Percentiles rank a stretch among this genome's conserved stretches.
Conservation (phyloP, 1,140 invertebrate species). For the Oryzaephilus surinamensis region DNA sequence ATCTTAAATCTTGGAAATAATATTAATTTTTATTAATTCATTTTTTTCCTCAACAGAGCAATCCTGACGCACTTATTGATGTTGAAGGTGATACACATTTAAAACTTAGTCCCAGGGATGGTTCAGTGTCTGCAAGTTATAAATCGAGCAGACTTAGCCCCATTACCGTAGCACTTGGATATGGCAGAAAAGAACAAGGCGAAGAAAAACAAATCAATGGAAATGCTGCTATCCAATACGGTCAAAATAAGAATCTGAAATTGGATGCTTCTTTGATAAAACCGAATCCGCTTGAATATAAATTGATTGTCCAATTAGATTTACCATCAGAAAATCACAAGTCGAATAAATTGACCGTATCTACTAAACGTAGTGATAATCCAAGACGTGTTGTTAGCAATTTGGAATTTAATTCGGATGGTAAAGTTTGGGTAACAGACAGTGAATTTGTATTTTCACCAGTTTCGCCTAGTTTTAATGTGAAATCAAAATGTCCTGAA, state of each 20-base stretch:
- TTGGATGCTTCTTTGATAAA: constrained; percentile 28
- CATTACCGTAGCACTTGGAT: constrained; percentile 14
- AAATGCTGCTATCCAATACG: constrained; percentile 40
- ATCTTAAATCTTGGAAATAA: too few species aligned
- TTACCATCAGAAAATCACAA: constrained; percentile 44
- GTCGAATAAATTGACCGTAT: constrained; percentile 40
- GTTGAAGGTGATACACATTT: constrained; percentile 24
- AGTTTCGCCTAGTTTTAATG: constrained; percentile 35
- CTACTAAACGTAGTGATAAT: constrained; percentile 40
- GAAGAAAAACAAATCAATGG: constrained; percentile 18
- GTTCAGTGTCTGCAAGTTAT: constrained; percentile 18
- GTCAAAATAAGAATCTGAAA: constrained; percentile 42
- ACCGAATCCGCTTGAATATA: constrained; percentile 37
- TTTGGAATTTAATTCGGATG: constrained; percentile 37
- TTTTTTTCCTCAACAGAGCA: too few species aligned
- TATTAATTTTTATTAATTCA: too few species aligned
- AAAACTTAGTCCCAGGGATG: constrained; percentile 10
- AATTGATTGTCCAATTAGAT: constrained; percentile 35
- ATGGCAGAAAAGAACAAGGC: constrained; percentile 14
- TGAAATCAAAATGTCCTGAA: constrained; percentile 38
- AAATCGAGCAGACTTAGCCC: constrained; percentile 22
- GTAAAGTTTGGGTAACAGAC: constrained; percentile 40
- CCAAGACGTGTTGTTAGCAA: constrained; percentile 38
- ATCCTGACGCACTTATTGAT: constrained; percentile 15
- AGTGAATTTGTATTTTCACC: constrained; percentile 37